Conservation (phyloP, 2,797 vertebrate genomes). For the Hephaestus fuliginosus region DNA sequence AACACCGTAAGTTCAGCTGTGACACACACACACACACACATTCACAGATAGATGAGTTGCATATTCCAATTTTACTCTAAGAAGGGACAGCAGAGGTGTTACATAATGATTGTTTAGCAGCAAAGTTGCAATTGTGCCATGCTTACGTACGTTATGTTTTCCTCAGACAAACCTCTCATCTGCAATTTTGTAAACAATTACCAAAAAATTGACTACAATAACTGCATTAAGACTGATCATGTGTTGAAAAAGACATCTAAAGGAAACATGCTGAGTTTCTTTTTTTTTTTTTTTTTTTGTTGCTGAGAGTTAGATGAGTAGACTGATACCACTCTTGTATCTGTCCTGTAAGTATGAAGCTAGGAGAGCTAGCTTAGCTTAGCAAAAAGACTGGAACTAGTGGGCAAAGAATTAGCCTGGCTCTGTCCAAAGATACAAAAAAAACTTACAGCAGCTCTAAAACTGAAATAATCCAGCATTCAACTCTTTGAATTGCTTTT, state of each 20-base stretch:
- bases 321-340: not conserved
- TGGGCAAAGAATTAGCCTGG: not conserved
- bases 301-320: not conserved
- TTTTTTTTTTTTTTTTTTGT: not conserved
- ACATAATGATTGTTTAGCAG: not conserved
- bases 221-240: not conserved
- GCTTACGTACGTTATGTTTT: not conserved
- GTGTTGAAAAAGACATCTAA: not conserved
- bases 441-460: not conserved
- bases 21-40: not conserved
- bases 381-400: not conserved
- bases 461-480: too few species aligned
- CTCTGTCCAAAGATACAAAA: not conserved
- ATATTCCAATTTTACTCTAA: not conserved
- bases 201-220: not conserved
- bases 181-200: not conserved
- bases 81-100: not conserved
- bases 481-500: too few species aligned
- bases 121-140: not conserved
- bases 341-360: too few species aligned
- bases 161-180: not conserved
- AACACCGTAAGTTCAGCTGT: not conserved
- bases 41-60: not conserved
- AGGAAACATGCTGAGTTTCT: not conserved
- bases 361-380: too few species aligned